Evolutionary conservation across 1,140 invertebrate genomes (phyloP).

Genomic region (Cydia splendana): DNA sequence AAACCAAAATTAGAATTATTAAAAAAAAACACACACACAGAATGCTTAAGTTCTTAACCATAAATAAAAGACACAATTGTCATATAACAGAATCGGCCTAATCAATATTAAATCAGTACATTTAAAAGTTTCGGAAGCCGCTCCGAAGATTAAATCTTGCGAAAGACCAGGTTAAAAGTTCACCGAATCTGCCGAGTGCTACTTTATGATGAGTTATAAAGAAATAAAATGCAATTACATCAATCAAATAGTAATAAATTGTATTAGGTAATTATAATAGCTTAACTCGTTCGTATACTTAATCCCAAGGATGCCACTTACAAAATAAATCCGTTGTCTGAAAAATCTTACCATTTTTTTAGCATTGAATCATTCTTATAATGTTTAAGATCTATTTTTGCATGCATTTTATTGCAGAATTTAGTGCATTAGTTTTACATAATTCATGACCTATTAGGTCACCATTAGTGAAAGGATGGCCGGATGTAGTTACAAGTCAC

Average conservation of each 20-base stretch:
- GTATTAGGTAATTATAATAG: not conserved
- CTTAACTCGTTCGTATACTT: not conserved
- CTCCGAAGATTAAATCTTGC: not conserved
- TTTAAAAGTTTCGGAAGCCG: too few relatives aligned
- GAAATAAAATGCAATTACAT: not conserved
- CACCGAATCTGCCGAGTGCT: not conserved
- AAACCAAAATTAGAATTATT: too few relatives aligned
- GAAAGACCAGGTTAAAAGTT: not conserved
- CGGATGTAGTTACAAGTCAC: not conserved
- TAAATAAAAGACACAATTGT: too few relatives aligned
- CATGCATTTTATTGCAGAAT: not conserved
- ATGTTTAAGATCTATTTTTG: not conserved
- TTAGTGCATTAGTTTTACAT: slow-evolving; percentile 5
- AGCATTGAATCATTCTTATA: too few relatives aligned
- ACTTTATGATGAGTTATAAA: not conserved
- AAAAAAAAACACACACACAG: too few relatives aligned
- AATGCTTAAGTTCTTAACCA: too few relatives aligned
- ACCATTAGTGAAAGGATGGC: not conserved
- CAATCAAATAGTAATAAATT: not conserved
- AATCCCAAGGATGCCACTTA: too few relatives aligned
- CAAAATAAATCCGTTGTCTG: too few relatives aligned
- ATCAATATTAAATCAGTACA: too few relatives aligned
- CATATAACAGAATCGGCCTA: too few relatives aligned
- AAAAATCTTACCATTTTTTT: too few relatives aligned
- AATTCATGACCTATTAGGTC: slow-evolving; percentile 19